Evolutionary conservation across 2,797 vertebrate genomes (phyloP), one percentile per base, ranked within the genome.

Genomic region (Delichon dasypus): DNA sequence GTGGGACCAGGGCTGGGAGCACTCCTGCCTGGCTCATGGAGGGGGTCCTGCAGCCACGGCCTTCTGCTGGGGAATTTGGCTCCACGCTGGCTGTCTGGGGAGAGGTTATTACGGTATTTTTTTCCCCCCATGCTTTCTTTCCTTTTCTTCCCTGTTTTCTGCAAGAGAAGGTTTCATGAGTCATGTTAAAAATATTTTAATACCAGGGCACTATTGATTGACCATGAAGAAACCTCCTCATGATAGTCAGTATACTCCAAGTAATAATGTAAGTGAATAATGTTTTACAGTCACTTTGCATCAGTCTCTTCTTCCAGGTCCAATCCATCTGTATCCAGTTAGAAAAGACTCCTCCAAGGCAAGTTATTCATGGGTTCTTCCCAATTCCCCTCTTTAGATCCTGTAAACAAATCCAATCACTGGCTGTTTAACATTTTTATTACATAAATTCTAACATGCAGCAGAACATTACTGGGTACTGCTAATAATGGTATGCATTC

Each of bases 401-500:
- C 91, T 94, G 94, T 96, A 96, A 95, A 96, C 96, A 96, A 95
- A 96, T 95, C 80, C 70, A 93, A 88, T 95, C 87, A 58, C 85
- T 78, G 64, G 23, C 93, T 96, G 74, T 76, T 96, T 93, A 96
- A 95, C 75, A 92, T 92, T 92, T 94, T 95, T 94, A 94, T 94
- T 96, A 87, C 79, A 90, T 93, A 91, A 93, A 88, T 93, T 89
- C 79, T 74, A 94, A 74, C 89, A 76, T 70, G 88, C 64, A 80
- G 27, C 68, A 93, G 95, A 97, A 93, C 89, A 76, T 97, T 96
- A 90, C 90, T 53, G 93, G 90, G 60, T 97, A 96, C 93, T 95
- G 96, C 97, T 97, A 97, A 96, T 96, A 96, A 97, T 72, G 94
- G 94, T 89, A 92, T 96, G 92, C 96, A 62, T 97, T 98, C 97